Conservation (phyloP, 2,797 vertebrate species). For the Alosa sapidissima region DNA sequence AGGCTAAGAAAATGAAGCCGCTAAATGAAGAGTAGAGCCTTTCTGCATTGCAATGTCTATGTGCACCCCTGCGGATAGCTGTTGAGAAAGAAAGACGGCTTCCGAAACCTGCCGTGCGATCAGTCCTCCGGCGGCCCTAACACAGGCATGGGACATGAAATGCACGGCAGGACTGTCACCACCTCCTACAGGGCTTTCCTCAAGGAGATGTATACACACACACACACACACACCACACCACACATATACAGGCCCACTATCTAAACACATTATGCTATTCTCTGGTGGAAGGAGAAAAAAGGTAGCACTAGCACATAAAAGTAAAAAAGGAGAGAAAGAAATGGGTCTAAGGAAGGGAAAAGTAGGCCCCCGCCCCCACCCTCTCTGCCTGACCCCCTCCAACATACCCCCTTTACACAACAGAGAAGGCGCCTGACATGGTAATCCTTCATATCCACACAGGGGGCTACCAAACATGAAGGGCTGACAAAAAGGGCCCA, state of each 20-base stretch:
- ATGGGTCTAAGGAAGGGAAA: constrained; percentile 48
- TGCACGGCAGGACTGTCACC: not conserved
- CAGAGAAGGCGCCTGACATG: constrained; percentile 61
- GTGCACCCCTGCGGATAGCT: not conserved
- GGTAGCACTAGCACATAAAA: not conserved
- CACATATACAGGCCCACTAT: constrained; percentile 43
- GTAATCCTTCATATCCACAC: constrained; percentile 61
- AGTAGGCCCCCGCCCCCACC: constrained; percentile 25
- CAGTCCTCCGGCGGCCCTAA: constrained; percentile 37
- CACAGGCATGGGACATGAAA: not conserved
- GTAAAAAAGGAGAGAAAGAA: not conserved
- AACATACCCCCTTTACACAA: constrained; percentile 51
- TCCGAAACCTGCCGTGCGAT: not conserved
- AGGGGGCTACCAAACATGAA: constrained; percentile 55
- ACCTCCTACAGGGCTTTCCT: constrained; percentile 31
- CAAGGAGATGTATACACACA: constrained; percentile 46
- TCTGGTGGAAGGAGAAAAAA: constrained; percentile 49
- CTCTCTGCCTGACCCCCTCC: not conserved
- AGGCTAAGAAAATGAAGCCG: not conserved
- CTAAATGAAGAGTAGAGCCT: not conserved
- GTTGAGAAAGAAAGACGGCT: not conserved
- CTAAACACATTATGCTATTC: constrained; percentile 62
- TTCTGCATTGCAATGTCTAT: not conserved
- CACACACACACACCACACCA: not conserved
- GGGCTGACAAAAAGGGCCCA: constrained; percentile 60